phyloP scores from a whole-genome alignment of 1,140 invertebrate genomes.

The Leptinotarsa undecemlineata region DNA sequence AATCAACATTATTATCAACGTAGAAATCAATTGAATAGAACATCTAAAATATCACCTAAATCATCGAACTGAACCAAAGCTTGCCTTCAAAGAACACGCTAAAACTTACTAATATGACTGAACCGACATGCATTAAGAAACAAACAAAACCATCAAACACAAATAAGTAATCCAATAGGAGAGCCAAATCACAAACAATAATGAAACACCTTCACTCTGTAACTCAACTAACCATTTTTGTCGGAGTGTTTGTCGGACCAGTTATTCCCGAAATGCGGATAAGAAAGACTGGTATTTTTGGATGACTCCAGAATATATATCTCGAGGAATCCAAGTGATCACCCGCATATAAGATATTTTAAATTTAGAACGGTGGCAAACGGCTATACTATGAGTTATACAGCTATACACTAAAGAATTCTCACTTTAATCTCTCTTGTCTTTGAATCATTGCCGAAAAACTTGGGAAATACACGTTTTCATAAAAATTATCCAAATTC shows the following conservation, averaged over 20 bases:
- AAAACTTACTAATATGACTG: not conserved
- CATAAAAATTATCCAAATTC: too few relatives aligned
- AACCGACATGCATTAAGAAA: not conserved
- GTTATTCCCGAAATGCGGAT: slow-evolving; percentile 17
- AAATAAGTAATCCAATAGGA: slow-evolving; percentile 11
- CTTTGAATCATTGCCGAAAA: too few relatives aligned
- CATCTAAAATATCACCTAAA: too few relatives aligned
- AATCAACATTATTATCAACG: too few relatives aligned
- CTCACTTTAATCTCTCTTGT: too few relatives aligned
- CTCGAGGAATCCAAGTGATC: slow-evolving; percentile 15
- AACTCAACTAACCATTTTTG: slow-evolving; percentile 29
- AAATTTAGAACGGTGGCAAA: slow-evolving; percentile 20
- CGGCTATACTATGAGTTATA: slow-evolving; percentile 2
- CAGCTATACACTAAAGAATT: not conserved
- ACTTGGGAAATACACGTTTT: too few relatives aligned
- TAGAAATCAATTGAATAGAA: too few relatives aligned
- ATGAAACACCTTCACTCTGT: slow-evolving; percentile 1
- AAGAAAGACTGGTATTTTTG: slow-evolving; percentile 26
- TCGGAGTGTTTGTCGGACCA: slow-evolving; percentile 1
- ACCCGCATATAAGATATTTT: slow-evolving; percentile 20
- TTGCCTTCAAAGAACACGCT: not conserved
- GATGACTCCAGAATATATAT: slow-evolving; percentile 24
- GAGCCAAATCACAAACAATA: slow-evolving; percentile 4
- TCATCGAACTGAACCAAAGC: not conserved
- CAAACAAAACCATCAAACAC: not conserved